phyloP scores from a whole-genome alignment of 2,797 vertebrate genomes.

The Diplodus sargus region DNA sequence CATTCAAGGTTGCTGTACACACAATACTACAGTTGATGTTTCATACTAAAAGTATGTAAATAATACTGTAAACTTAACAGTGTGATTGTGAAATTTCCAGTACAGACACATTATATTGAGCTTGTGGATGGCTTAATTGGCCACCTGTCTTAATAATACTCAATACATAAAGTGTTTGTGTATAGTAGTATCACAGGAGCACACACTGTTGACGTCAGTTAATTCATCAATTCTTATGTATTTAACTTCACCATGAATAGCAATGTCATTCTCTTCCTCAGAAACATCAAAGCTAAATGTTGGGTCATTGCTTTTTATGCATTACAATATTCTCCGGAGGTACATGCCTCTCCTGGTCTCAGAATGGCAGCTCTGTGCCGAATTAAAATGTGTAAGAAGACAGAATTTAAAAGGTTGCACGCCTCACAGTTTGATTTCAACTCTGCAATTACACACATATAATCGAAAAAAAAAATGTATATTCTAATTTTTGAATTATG shows the following conservation, averaged over 20 bases:
- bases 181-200: too few species aligned
- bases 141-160: too few species aligned
- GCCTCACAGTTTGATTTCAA: not conserved
- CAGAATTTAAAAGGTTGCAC: not conserved
- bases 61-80: not conserved
- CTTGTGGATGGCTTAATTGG: too few species aligned
- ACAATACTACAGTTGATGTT: not conserved
- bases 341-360: constrained; percentile 5
- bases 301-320: not conserved
- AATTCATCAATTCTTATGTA: too few species aligned
- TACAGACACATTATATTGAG: not conserved
- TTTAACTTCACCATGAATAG: not conserved
- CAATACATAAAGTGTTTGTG: too few species aligned
- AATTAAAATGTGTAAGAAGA: constrained; percentile 6
- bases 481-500: not conserved
- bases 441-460: not conserved
- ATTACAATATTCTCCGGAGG: constrained; percentile 5
- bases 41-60: not conserved
- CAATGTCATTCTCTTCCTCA: not conserved
- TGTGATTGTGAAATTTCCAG: not conserved
- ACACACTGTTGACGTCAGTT: not conserved
- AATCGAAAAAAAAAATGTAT: not conserved
- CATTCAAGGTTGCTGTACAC: not conserved
- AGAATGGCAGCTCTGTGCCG: constrained; percentile 8
- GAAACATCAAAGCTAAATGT: constrained; percentile 18